Conservation (phyloP, 2,797 vertebrate genomes). For the Psittacula derbiana region DNA sequence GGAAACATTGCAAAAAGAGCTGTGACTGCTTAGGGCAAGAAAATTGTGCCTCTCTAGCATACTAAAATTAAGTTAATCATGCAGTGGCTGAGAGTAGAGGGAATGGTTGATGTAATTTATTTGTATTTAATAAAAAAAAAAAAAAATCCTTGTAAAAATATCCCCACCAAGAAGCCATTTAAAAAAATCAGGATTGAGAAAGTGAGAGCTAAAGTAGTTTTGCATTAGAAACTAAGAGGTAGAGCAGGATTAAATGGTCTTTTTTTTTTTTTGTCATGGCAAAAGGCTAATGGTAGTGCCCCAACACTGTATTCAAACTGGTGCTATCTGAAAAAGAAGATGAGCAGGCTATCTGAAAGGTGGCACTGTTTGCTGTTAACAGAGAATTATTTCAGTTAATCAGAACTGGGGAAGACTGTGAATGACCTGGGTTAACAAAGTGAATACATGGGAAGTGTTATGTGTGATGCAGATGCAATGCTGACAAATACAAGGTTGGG, state of each 20-base stretch:
- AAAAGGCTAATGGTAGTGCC: slow-evolving; percentile 20
- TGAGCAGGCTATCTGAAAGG: background rate
- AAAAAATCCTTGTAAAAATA: background rate
- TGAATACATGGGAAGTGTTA: background rate
- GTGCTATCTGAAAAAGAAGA: background rate
- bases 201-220: background rate
- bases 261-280: background rate
- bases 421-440: slow-evolving; percentile 30
- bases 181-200: background rate
- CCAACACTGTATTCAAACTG: background rate
- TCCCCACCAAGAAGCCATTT: background rate
- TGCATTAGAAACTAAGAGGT: background rate
- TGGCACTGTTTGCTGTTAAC: background rate
- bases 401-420: background rate
- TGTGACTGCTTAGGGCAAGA: background rate
- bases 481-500: background rate
- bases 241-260: background rate
- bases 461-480: background rate
- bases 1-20: background rate
- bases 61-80: background rate
- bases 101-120: slow-evolving; percentile 14
- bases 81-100: background rate
- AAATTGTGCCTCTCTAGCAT: background rate
- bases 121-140: background rate
- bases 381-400: background rate